Evolutionary conservation across 2,888 invertebrate species (phyloP), one percentile per base, ranked within the genome.

Genomic region (Blomia tropicalis): DNA sequence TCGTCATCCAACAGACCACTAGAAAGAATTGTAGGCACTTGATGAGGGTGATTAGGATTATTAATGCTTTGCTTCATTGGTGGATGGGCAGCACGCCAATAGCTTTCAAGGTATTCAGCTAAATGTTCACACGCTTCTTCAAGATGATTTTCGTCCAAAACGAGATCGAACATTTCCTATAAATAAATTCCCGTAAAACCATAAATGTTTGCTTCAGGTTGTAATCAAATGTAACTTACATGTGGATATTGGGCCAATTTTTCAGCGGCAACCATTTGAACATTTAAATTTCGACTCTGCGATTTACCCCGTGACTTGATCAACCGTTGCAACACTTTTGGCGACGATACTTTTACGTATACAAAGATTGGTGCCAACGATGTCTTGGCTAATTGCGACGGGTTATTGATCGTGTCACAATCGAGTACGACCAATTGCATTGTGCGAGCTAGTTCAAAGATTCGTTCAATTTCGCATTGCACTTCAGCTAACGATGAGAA

Each of bases 321-420:
- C 77, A 98, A 80, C 75, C 96, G 83, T 77, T 96, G 95, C 70
- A 98, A 81, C 71, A 91, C 92, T 83, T 98, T 98, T 72, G 95
- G 92, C 76, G 95, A 95, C 72, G 92, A 87, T 75, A 99, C 96
- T 81, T 99, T 98, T 75, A 98, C 82, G 80, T 99, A 98, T 73
- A 98, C 96, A 75, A 96, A 86, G 73, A 92, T 92, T 70, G 98
- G 98, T 69, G 98, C 96, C 73, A 98, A 80, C 67, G 93, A 92
- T 69, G 98, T 98, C 81, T 99, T 99, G 73, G 92, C 90, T 73
- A 96, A 82, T 78, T 96, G 96, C 73, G 95, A 93, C 69, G 96
- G 96, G 78, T 96, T 96, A 80, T 98, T 98, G 77, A 98, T 96
- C 71, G 98, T 99, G 80, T 99, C 98, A 79, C 98, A 99, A 80